phyloP scores from a whole-genome alignment of 2,797 vertebrate genomes.

The Dryobates pubescens region DNA sequence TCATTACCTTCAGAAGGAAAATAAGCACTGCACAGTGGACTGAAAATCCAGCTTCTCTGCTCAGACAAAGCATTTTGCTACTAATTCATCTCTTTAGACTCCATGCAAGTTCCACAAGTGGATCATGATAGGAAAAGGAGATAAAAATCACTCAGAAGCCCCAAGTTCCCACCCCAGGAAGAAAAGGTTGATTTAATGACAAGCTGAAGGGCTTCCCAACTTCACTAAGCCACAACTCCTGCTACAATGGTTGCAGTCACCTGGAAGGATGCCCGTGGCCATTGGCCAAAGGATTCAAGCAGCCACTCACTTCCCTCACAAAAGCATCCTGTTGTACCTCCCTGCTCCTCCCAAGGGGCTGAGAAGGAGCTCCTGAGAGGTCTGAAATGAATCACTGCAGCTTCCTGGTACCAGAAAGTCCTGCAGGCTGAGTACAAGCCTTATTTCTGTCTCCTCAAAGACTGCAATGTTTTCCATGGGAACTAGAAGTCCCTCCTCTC shows the following conservation, averaged over 20 bases:
- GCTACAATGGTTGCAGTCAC: background rate
- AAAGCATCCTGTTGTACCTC: rapidly evolving
- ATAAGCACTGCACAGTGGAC: background rate
- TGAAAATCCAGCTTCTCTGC: background rate
- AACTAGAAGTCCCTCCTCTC: background rate
- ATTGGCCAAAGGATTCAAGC: background rate
- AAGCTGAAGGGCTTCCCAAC: background rate
- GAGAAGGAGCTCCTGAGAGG: background rate
- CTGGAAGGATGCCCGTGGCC: background rate
- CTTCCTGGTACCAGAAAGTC: background rate
- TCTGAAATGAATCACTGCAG: background rate
- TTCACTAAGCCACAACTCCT: background rate
- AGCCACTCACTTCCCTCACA: background rate
- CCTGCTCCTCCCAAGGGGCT: background rate
- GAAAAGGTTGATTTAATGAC: background rate
- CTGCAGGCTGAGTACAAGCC: background rate
- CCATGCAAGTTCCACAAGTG: background rate
- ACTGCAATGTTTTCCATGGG: rapidly evolving
- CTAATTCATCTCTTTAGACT: background rate
- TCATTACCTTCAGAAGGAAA: background rate
- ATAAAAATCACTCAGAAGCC: rapidly evolving
- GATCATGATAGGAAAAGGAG: background rate
- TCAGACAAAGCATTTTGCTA: background rate
- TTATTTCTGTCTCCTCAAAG: background rate
- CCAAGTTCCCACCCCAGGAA: background rate